Base-by-base conservation (phyloP, 2,113 vertebrate species). In the Actenoides lindsayi region DNA sequence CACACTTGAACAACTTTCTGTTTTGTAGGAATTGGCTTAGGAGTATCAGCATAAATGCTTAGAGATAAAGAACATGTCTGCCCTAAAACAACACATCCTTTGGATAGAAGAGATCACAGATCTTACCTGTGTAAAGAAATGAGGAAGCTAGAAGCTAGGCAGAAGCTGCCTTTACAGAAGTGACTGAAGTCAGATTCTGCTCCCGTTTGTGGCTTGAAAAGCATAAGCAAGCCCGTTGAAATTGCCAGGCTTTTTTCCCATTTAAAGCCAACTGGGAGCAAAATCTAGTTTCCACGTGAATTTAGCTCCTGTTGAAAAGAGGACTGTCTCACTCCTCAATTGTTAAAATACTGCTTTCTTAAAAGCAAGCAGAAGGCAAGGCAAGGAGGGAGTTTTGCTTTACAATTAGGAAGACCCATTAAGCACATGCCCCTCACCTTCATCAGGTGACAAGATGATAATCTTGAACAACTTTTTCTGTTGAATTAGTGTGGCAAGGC, bases 371-470 rank as follows among this genome's bases (percentile, higher is more conserved):
- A 62, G 60, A 77, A 91, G 70, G 24, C 37, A 74, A 89, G 37
- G 31, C 33, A 82, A 87, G 44, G n/a, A 37, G 37, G 14, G 16
- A 51, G 17, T 70, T 89, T 91, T 78, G 27, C 46, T 75, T 35
- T 33, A 54, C 25, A 56, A 0, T 27, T 41, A 89, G 21, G 57
- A 89, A 95, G 74, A 82, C 12, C 28, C 3, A 1, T 30, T 81
- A 87, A 75, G 56, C n/a, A 71, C 16, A 82, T 41, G 87, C 10
- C 8, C 33, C 7, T 31, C 10, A n/a, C 75, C 53, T 95, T 81
- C 57, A 89, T 70, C 53, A 95, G 65, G 57, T 79, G 87, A 93
- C 86, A 89, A 70, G 74, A 79, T 64, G 56, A 84, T 69, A 73
- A 81, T 68, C 33, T 30, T 82, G 28, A 91, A 46, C 41, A 81